A percentile compares a stretch with the other conserved stretches of the same genome.
Conservation (phyloP, 64 coral and sea anemone genomes). For the Pachyseris speciosa region DNA sequence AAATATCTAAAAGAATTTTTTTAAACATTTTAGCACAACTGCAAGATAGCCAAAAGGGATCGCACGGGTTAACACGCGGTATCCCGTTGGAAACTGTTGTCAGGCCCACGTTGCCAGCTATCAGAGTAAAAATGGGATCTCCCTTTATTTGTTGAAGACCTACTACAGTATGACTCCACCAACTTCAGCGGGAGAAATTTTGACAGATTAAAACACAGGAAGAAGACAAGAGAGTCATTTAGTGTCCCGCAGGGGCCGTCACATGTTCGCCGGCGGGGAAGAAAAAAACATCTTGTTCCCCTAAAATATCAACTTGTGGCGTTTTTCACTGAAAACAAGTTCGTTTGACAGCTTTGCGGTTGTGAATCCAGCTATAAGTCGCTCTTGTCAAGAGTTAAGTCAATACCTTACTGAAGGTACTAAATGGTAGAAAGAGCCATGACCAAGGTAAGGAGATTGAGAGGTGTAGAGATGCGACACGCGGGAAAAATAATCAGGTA, state of each 20-base stretch:
- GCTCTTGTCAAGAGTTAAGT: background rate
- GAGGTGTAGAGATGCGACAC: background rate
- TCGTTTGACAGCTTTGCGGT: background rate
- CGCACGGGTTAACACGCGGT: constrained; percentile 23
- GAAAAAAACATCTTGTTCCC: constrained; percentile 10
- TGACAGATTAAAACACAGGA: constrained; percentile 11
- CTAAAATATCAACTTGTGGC: constrained; percentile 13
- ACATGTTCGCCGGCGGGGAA: constrained; percentile 9
- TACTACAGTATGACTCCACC: background rate
- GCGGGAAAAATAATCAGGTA: constrained; percentile 28
- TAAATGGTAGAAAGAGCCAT: background rate
- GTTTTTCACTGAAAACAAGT: background rate
- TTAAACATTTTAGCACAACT: too few relatives aligned
- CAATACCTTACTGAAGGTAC: too few relatives aligned
- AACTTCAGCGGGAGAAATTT: constrained; percentile 15
- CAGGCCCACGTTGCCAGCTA: constrained; percentile 15
- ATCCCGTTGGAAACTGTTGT: background rate
- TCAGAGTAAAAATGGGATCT: background rate
- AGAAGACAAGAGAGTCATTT: background rate
- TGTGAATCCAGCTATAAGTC: background rate
- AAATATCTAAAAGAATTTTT: background rate
- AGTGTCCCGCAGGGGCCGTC: background rate
- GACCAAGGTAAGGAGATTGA: background rate
- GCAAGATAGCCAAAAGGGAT: background rate
- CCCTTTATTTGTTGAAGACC: background rate